These are phyloP conservation scores for Colletes gigas DNA, from an alignment of 1,140 invertebrate species.

Conservation along the genomic window DNA sequence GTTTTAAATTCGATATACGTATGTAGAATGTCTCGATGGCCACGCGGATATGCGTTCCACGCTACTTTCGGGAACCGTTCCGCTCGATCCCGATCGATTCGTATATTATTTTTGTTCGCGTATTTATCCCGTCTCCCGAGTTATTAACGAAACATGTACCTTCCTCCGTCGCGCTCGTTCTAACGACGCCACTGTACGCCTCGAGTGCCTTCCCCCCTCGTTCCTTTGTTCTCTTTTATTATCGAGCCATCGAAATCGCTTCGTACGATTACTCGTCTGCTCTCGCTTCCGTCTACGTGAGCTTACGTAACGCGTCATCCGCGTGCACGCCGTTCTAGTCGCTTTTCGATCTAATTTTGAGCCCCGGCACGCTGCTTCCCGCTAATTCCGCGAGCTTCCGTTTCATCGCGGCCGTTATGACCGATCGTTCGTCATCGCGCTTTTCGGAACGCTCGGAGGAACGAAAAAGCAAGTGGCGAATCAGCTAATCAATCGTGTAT, in stretches of 20 bases:
- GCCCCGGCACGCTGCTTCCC: constrained; percentile 25
- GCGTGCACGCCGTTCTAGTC: constrained; percentile 35
- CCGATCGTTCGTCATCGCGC: background rate
- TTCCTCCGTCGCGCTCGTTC: constrained; percentile 1
- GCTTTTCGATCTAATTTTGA: constrained; percentile 49
- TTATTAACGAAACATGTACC: constrained; percentile 44
- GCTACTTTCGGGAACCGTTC: background rate
- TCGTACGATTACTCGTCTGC: constrained; percentile 43
- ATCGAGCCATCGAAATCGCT: constrained; percentile 49
- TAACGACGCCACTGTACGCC: constrained; percentile 36
- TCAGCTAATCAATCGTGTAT: background rate
- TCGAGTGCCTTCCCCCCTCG: constrained; percentile 40
- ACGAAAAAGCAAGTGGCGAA: background rate
- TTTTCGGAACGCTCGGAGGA: too few species aligned
- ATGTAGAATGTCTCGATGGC: background rate
- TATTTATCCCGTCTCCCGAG: background rate
- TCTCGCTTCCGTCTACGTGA: constrained; percentile 38
- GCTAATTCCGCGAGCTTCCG: constrained; percentile 24
- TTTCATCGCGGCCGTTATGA: background rate
- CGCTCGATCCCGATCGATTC: background rate
- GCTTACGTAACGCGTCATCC: constrained; percentile 48
- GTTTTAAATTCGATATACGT: constrained; percentile 37
- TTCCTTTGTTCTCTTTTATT: constrained; percentile 45
- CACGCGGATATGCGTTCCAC: too few species aligned
- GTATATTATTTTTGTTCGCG: background rate